phyloP scores from a whole-genome alignment of 1,140 invertebrate species.

The Philotrypesis tridentata region DNA sequence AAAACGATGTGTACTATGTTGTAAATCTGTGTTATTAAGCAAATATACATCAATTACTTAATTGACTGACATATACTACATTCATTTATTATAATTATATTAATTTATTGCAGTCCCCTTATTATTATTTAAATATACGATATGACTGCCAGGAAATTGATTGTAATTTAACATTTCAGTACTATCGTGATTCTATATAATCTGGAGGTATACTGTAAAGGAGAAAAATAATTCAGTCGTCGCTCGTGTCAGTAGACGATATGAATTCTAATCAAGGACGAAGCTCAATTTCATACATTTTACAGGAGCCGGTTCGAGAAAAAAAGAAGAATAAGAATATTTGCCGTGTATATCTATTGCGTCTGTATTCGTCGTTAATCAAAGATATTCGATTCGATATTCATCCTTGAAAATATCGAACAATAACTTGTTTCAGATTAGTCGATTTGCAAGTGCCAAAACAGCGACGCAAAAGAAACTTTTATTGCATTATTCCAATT shows the following conservation, averaged over 20 bases:
- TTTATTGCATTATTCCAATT: no score
- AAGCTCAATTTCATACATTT: conserved; percentile 12
- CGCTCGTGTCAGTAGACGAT: conserved; percentile 40
- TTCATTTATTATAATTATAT: background rate
- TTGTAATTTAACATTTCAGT: background rate
- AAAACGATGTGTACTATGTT: background rate
- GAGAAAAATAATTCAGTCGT: background rate
- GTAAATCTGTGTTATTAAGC: background rate
- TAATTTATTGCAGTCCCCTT: no score
- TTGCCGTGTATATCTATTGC: no score
- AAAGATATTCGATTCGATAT: no score
- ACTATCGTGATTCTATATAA: no score
- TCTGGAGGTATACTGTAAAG: background rate
- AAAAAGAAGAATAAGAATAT: background rate
- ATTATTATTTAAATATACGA: background rate
- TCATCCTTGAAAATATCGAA: no score
- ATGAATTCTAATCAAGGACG: background rate
- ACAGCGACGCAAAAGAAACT: background rate
- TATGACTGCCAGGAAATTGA: background rate
- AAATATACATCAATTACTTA: background rate
- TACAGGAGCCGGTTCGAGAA: conserved; percentile 4
- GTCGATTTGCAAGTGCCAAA: background rate
- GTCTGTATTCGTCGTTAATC: background rate
- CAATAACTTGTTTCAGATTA: background rate
- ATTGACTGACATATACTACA: background rate